These are phyloP conservation scores for Caenorhabditis remanei DNA, from an alignment of 1,140 invertebrate species.

Conservation along the genomic window DNA sequence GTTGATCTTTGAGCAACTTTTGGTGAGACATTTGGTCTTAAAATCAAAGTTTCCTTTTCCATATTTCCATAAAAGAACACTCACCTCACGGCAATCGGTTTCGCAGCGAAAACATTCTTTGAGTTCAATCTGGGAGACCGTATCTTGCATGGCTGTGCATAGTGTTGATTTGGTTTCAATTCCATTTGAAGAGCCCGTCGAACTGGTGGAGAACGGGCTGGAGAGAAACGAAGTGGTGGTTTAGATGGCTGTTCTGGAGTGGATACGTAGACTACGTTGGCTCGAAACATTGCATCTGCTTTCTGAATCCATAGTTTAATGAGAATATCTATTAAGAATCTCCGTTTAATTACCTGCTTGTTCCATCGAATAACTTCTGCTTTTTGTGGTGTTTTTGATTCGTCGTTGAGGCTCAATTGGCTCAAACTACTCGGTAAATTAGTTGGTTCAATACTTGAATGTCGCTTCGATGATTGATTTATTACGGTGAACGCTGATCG, in stretches of 20 bases:
- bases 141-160: slow-evolving; percentile 37
- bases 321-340: too few relatives aligned
- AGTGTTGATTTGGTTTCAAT: slow-evolving; percentile 30
- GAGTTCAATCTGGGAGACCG: slow-evolving; percentile 22
- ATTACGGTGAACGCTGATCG: slow-evolving; percentile 46
- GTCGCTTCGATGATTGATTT: slow-evolving; percentile 41
- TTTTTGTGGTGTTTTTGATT: slow-evolving; percentile 31
- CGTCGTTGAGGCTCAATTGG: slow-evolving; percentile 16
- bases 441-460: slow-evolving; percentile 13
- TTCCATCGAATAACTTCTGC: slow-evolving; percentile 49
- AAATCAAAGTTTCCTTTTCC: neutral
- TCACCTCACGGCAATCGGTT: slow-evolving; percentile 10
- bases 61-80: neutral
- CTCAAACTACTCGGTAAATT: neutral
- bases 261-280: slow-evolving; percentile 36
- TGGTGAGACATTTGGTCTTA: slow-evolving; percentile 4
- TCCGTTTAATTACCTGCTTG: neutral
- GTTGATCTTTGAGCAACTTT: slow-evolving; percentile 19
- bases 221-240: slow-evolving; percentile 28
- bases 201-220: slow-evolving; percentile 17
- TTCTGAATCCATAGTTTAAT: neutral
- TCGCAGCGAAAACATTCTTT: slow-evolving; percentile 26
- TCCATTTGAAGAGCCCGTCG: slow-evolving; percentile 6
- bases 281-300: slow-evolving; percentile 46
- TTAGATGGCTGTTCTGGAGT: slow-evolving; percentile 19